These are phyloP conservation scores for Anisognathus igniventris DNA, from an alignment of 2,797 vertebrate species.

Conservation along the genomic window DNA sequence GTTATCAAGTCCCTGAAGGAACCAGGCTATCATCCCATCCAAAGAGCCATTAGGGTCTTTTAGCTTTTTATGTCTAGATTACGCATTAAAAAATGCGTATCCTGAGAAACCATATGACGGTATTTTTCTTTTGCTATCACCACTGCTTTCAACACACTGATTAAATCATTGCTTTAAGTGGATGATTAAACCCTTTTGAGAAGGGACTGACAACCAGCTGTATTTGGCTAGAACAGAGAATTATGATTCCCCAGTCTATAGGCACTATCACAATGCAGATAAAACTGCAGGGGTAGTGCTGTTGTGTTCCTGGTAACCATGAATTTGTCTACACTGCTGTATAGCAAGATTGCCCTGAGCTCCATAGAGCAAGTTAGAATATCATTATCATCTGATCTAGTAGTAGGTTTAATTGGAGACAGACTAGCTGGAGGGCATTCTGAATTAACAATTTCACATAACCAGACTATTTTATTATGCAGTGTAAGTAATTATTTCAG, in stretches of 20 bases:
- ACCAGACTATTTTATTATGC: background rate
- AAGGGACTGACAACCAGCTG: background rate
- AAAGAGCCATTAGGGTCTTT: background rate
- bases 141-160: slow-evolving; percentile 19
- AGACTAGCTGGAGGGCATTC: background rate
- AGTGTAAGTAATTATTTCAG: background rate
- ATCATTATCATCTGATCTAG: background rate
- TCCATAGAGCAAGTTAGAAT: background rate
- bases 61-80: background rate
- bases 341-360: background rate
- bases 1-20: background rate
- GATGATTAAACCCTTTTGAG: background rate
- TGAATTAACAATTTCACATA: background rate
- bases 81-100: background rate
- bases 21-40: background rate
- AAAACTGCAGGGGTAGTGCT: background rate
- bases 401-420: background rate
- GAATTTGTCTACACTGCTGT: background rate
- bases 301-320: background rate
- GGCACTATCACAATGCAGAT: background rate
- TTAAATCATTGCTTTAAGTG: slow-evolving; percentile 11
- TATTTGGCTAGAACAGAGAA: background rate
- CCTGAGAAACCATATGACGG: background rate
- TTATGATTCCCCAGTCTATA: background rate
- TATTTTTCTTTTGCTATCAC: slow-evolving; percentile 16